Evolutionary conservation across 2,888 invertebrate genomes (phyloP).

Genomic region (Sphecodes monilicornis): DNA sequence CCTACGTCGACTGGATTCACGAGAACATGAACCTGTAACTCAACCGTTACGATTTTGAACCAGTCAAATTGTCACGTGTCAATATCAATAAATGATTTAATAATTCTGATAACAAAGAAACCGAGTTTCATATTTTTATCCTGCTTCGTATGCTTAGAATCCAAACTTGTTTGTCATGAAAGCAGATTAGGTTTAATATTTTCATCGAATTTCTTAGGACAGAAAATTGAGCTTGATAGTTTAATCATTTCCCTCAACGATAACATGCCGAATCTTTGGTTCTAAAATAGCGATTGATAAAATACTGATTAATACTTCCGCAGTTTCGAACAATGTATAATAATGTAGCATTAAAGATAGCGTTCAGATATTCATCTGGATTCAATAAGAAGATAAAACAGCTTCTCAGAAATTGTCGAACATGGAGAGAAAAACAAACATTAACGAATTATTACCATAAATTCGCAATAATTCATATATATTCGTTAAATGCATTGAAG

Average conservation of each 20-base stretch:
- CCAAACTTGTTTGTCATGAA: background rate
- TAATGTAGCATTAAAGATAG: background rate
- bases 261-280: background rate
- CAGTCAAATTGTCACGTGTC: background rate
- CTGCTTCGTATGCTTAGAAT: too few species aligned
- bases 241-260: background rate
- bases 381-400: background rate
- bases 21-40: background rate
- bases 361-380: background rate
- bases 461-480: background rate
- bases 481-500: background rate
- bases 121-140: background rate
- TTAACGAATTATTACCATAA: background rate
- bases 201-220: background rate
- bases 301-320: background rate
- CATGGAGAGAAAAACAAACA: background rate
- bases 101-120: background rate
- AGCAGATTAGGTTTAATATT: background rate
- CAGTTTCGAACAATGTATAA: background rate
- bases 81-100: background rate
- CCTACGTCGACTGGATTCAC: conserved; percentile 83
- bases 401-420: background rate
- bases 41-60: background rate
- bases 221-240: background rate
- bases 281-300: background rate